A percentile compares a stretch with the other conserved stretches of the same genome.
These are phyloP conservation scores for Malurus melanocephalus DNA, from an alignment of 2,113 vertebrate species.

Conservation along the genomic window DNA sequence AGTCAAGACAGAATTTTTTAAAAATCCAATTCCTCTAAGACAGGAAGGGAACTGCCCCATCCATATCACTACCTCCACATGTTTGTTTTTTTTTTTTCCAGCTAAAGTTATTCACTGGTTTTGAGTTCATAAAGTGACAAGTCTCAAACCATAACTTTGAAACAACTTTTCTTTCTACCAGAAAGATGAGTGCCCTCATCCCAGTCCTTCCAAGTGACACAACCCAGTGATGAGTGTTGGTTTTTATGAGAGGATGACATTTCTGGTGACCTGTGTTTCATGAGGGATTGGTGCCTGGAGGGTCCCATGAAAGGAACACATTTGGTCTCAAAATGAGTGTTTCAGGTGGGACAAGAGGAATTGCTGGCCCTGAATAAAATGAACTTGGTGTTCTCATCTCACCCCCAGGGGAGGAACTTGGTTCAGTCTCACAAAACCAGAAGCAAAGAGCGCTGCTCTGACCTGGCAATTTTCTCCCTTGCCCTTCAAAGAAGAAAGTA, in stretches of 20 bases:
- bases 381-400: not conserved
- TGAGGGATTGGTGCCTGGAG: not conserved
- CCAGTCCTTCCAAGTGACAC: not conserved
- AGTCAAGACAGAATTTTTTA: not conserved
- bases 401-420: not conserved
- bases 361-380: not conserved
- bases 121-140: not conserved
- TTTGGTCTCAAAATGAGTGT: not conserved
- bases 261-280: not conserved
- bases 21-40: not conserved
- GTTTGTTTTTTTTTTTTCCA: not conserved
- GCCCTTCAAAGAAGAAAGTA: not conserved
- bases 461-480: not conserved
- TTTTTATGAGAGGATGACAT: rapidly evolving
- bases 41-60: not conserved
- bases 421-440: not conserved
- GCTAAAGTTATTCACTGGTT: not conserved
- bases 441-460: not conserved
- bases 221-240: not conserved
- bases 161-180: not conserved
- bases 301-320: rapidly evolving
- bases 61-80: not conserved
- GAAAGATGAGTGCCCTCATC: not conserved
- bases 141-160: not conserved
- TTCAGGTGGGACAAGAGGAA: not conserved